These are phyloP conservation scores for Idaea dimidiata DNA, from an alignment of 2,888 invertebrate genomes.

Conservation along the genomic window DNA sequence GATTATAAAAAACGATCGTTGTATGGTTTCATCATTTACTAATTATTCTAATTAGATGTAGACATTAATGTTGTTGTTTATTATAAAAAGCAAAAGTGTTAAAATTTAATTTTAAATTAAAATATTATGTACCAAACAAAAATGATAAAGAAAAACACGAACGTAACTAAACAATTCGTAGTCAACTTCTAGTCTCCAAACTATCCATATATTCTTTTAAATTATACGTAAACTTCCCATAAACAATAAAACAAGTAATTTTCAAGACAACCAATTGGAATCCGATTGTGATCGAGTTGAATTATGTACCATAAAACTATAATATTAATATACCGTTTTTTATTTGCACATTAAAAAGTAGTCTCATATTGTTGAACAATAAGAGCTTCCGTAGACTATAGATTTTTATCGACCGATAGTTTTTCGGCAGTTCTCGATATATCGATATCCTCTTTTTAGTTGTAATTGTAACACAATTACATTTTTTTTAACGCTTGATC, in stretches of 20 bases:
- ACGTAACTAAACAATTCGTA: slow-evolving; percentile 17
- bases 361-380: slow-evolving; percentile 43
- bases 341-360: slow-evolving; percentile 56
- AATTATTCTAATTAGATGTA: no score
- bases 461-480: no score
- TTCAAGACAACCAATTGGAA: slow-evolving; percentile 17
- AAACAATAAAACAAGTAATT: slow-evolving; percentile 18
- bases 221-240: slow-evolving; percentile 17
- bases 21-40: no score
- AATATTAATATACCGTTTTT: slow-evolving; percentile 37
- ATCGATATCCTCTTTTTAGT: no score
- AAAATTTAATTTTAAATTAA: not conserved
- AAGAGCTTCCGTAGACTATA: slow-evolving; percentile 18
- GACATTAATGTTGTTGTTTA: no score
- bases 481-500: no score
- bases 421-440: no score
- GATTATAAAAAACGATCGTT: no score
- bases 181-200: not conserved
- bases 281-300: slow-evolving; percentile 14
- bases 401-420: not conserved
- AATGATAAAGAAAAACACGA: slow-evolving; percentile 2
- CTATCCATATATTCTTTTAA: slow-evolving; percentile 11
- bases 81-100: no score
- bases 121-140: not conserved
- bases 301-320: slow-evolving; percentile 23